Percentiles rank a stretch among this genome's conserved stretches.
phyloP scores from a whole-genome alignment of 2,113 vertebrate genomes.

The Rhizomys pruinosus region DNA sequence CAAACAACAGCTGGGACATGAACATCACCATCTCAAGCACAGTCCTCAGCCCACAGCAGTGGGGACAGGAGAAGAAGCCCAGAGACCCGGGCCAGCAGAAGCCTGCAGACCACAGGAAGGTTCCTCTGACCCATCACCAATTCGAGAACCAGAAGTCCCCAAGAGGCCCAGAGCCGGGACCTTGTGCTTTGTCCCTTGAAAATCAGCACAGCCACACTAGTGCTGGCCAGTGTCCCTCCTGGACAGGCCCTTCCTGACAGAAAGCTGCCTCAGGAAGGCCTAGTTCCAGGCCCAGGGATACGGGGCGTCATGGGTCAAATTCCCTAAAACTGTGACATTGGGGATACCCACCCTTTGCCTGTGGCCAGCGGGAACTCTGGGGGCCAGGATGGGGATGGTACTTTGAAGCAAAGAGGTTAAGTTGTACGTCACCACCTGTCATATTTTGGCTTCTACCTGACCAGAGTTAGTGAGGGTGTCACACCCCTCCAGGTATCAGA shows the following conservation, averaged over 20 bases:
- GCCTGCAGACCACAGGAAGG: fast-evolving
- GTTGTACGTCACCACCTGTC: too few relatives aligned
- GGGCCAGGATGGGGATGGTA: too few relatives aligned
- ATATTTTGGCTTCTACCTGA: neutral
- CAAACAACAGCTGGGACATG: neutral
- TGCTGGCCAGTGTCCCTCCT: neutral
- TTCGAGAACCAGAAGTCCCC: neutral
- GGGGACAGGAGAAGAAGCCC: neutral
- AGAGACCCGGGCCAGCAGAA: neutral
- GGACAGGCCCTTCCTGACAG: neutral
- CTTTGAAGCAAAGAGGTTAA: neutral
- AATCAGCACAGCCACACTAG: neutral
- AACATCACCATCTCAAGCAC: neutral
- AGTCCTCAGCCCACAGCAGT: neutral
- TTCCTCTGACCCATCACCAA: neutral
- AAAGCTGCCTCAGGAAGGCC: neutral
- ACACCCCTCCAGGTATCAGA: neutral
- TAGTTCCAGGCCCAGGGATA: neutral
- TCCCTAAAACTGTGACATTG: neutral
- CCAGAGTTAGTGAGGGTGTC: neutral
- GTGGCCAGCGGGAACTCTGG: neutral
- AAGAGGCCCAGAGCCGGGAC: neutral
- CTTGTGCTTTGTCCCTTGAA: neutral
- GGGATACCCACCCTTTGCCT: neutral
- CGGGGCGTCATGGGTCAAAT: neutral